A percentile compares a stretch with the other conserved stretches of the same genome.
These are phyloP conservation scores for Lophochroa leadbeateri DNA, from an alignment of 2,113 vertebrate species.

Conservation along the genomic window DNA sequence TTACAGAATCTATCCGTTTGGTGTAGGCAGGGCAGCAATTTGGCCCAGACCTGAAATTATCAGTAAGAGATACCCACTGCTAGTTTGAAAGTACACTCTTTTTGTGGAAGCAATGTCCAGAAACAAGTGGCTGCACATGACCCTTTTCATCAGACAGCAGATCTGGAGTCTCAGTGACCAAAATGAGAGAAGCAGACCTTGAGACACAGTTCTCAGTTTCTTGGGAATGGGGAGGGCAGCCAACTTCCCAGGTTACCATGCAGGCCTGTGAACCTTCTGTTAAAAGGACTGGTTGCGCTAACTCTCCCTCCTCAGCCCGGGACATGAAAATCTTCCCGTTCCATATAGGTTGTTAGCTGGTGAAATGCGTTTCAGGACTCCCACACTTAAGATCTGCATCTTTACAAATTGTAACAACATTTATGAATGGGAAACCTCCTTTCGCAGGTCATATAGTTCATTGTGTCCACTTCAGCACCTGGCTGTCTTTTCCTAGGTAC, in stretches of 20 bases:
- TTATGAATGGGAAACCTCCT: background rate
- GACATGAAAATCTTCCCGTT: background rate
- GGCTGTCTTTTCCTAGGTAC: background rate
- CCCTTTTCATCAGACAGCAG: background rate
- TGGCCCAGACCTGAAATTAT: background rate
- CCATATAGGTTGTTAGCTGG: background rate
- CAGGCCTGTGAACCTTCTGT: background rate
- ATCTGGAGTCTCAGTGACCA: background rate
- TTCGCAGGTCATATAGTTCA: background rate
- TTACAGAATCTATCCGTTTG: background rate
- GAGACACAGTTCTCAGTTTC: background rate
- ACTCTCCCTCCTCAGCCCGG: background rate
- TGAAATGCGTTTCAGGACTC: background rate
- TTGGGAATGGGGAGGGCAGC: background rate
- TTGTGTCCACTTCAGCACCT: background rate
- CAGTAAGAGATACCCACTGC: background rate
- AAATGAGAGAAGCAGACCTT: background rate
- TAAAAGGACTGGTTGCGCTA: background rate
- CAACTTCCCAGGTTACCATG: fast-evolving
- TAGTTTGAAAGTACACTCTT: background rate
- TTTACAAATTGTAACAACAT: background rate
- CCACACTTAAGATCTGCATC: too few relatives aligned
- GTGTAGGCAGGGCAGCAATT: background rate
- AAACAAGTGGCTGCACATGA: background rate
- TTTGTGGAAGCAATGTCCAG: background rate